These are phyloP conservation scores for Bradysia coprophila DNA, from an alignment of 1,140 invertebrate species.

Conservation along the genomic window DNA sequence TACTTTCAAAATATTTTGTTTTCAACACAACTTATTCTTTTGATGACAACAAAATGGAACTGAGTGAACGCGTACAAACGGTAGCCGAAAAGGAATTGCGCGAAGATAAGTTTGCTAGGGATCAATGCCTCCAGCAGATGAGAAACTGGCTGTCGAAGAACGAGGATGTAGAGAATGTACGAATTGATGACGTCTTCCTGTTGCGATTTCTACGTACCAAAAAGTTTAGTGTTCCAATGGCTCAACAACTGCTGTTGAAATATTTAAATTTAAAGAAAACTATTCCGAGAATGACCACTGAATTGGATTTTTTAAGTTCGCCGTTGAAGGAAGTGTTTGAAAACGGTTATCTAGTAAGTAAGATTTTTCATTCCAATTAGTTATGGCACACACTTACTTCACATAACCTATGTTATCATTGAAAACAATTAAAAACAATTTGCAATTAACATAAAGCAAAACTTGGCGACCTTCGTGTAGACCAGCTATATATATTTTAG, in stretches of 20 bases:
- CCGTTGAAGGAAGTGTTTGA: slow-evolving; percentile 39
- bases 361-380: no score
- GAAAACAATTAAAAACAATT: no score
- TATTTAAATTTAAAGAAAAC: slow-evolving; percentile 54
- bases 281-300: slow-evolving; percentile 37
- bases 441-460: no score
- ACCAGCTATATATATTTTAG: no score
- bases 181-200: slow-evolving; percentile 53
- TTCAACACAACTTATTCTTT: no score
- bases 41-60: slow-evolving; percentile 9
- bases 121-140: slow-evolving; percentile 38
- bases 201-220: slow-evolving; percentile 56
- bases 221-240: slow-evolving; percentile 62
- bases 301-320: slow-evolving; percentile 42
- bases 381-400: no score
- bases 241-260: slow-evolving; percentile 57
- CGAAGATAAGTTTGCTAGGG: slow-evolving; percentile 35
- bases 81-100: slow-evolving; percentile 39
- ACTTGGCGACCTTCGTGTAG: no score
- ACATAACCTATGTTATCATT: no score
- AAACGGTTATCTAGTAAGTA: slow-evolving; percentile 49
- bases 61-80: slow-evolving; percentile 25
- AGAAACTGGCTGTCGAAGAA: slow-evolving; percentile 49
- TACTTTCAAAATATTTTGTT: no score
- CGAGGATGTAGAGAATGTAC: slow-evolving; percentile 40